Percentiles rank a stretch among this genome's conserved stretches.
Evolutionary conservation across 2,888 invertebrate genomes (phyloP).

Genomic region (Amblyteles armatorius): DNA sequence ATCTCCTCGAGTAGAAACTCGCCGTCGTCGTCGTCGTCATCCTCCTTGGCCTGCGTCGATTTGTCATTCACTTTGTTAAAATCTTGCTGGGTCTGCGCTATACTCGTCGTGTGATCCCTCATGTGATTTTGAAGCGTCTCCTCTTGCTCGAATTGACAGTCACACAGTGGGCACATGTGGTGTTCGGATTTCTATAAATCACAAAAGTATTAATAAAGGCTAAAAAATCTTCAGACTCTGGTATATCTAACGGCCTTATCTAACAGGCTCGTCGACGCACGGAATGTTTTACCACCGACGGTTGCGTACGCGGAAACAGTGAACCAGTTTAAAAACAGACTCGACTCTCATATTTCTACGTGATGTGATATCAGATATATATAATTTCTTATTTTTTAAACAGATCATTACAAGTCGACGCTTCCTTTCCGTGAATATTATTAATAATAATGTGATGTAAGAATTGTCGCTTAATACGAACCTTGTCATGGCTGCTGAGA

Average conservation of each 20-base stretch:
- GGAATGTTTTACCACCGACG: too few species aligned
- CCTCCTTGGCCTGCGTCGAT: constrained; percentile 55
- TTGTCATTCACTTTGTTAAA: constrained; percentile 52
- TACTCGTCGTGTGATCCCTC: constrained; percentile 77
- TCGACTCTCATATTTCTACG: too few species aligned
- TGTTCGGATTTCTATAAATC: constrained; percentile 69
- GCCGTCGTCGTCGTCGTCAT: constrained; percentile 75
- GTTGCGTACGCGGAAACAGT: too few species aligned
- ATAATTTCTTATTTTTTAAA: too few species aligned
- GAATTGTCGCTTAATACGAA: constrained; percentile 57
- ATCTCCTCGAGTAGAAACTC: constrained; percentile 81
- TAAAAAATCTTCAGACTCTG: too few species aligned
- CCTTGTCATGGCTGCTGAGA: constrained; percentile 80
- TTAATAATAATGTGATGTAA: too few species aligned
- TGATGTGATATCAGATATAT: too few species aligned
- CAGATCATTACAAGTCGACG: too few species aligned
- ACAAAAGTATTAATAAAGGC: constrained; percentile 18
- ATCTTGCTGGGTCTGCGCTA: constrained; percentile 71
- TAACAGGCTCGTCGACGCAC: too few species aligned
- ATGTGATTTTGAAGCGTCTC: constrained; percentile 75
- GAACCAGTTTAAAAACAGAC: too few species aligned
- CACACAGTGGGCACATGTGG: constrained; percentile 74
- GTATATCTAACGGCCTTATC: too few species aligned
- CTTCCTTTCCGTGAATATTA: too few species aligned
- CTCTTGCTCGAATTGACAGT: constrained; percentile 69